A percentile compares a stretch with the other conserved stretches of the same genome.
Conservation (phyloP, 2,888 invertebrate species). For the Campaea margaritaria region DNA sequence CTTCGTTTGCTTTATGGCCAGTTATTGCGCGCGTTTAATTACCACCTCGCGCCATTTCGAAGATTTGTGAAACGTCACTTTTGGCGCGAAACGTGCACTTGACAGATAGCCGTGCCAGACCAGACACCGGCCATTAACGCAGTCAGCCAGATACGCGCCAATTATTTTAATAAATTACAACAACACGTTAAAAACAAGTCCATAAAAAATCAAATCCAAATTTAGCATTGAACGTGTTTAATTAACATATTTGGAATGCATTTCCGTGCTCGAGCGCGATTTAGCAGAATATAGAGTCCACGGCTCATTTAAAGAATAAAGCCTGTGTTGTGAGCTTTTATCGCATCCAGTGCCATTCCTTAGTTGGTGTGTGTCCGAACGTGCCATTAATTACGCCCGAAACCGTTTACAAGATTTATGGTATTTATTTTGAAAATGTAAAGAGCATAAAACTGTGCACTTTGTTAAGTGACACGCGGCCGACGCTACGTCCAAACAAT, state of each 20-base stretch:
- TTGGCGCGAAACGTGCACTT: conserved; percentile 68
- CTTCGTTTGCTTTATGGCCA: conserved; percentile 78
- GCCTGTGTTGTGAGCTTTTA: conserved; percentile 76
- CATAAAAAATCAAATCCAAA: conserved; percentile 43
- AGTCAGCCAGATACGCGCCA: conserved; percentile 39
- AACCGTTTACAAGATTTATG: conserved; percentile 80
- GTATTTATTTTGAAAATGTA: conserved; percentile 69
- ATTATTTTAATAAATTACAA: conserved; percentile 25
- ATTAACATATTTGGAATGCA: conserved; percentile 59
- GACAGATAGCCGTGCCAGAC: conserved; percentile 64
- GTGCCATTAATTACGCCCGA: conserved; percentile 75
- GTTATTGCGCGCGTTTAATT: conserved; percentile 81
- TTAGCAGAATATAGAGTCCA: conserved; percentile 47
- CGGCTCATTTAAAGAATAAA: conserved; percentile 66
- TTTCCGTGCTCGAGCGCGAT: conserved; percentile 59
- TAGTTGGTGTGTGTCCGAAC: conserved; percentile 71
- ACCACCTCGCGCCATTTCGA: conserved; percentile 72
- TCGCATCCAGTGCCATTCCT: conserved; percentile 73
- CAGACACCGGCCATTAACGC: conserved; percentile 43
- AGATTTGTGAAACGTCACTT: conserved; percentile 79
- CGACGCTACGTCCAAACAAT: conserved; percentile 34
- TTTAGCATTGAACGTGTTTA: conserved; percentile 53
- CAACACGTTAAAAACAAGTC: conserved; percentile 39
- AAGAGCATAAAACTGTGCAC: conserved; percentile 56
- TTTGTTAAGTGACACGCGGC: conserved; percentile 44